Conservation (phyloP, 2,797 vertebrate species). For the Melopsittacus undulatus region DNA sequence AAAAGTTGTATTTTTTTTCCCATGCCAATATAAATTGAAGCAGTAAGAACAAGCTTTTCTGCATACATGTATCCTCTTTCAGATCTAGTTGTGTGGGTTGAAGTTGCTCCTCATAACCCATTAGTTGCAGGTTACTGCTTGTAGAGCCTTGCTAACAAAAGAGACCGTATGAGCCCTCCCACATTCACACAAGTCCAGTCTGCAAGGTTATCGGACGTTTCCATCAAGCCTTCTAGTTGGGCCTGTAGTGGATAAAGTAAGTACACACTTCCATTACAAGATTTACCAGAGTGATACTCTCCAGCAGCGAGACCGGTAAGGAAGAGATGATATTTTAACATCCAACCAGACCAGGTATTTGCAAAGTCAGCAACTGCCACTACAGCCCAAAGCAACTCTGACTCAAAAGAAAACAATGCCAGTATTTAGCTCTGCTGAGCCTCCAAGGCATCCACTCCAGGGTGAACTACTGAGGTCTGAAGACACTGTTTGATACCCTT, state of each 20-base stretch:
- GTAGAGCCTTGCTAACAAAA: neutral
- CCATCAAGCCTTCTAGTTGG: neutral
- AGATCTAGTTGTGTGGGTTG: neutral
- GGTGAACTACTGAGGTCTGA: neutral
- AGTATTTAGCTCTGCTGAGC: neutral
- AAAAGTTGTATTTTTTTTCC: neutral
- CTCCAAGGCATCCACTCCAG: neutral
- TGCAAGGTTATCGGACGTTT: neutral
- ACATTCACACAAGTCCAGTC: neutral
- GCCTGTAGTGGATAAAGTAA: neutral
- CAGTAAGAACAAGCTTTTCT: neutral
- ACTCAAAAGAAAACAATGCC: neutral
- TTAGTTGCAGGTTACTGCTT: neutral
- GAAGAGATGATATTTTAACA: neutral
- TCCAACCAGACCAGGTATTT: neutral
- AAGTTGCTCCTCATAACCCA: neutral
- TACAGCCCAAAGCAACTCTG: accelerated
- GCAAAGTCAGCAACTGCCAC: neutral
- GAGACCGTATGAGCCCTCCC: neutral
- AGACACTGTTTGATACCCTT: neutral
- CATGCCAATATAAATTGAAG: neutral
- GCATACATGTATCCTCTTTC: neutral
- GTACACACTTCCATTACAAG: neutral
- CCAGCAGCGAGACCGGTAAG: neutral
- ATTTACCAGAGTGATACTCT: neutral